Evolutionary conservation across 2,888 invertebrate species (phyloP).

Genomic region (Brachypalpus laphriformis): DNA sequence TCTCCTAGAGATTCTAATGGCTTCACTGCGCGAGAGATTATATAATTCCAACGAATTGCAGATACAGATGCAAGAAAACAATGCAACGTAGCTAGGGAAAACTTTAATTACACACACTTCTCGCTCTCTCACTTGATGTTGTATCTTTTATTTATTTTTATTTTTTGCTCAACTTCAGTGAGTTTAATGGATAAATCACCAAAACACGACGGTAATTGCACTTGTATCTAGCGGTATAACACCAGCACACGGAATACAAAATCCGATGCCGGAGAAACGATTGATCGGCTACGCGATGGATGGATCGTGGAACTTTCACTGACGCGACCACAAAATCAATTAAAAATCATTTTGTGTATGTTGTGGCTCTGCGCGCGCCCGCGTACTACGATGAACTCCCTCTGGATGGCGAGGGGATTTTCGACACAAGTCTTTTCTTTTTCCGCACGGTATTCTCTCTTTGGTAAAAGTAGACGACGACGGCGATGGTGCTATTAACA

Average conservation of each 20-base stretch:
- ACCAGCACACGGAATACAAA: slow-evolving; percentile 57
- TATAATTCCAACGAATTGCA: slow-evolving; percentile 46
- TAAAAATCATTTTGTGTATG: slow-evolving; percentile 71
- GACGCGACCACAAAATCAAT: slow-evolving; percentile 74
- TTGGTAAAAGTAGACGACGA: slow-evolving; percentile 46
- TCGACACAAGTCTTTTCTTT: slow-evolving; percentile 49
- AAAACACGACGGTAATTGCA: slow-evolving; percentile 67
- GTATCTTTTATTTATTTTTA: too few relatives aligned
- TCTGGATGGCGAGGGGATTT: slow-evolving; percentile 5
- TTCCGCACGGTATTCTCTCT: slow-evolving; percentile 31
- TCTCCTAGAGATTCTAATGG: slow-evolving; percentile 59
- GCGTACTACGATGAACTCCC: slow-evolving; percentile 13
- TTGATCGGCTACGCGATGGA: slow-evolving; percentile 63
- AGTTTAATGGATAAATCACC: slow-evolving; percentile 62
- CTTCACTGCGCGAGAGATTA: slow-evolving; percentile 49
- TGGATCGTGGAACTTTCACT: slow-evolving; percentile 71
- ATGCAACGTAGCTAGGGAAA: slow-evolving; percentile 64
- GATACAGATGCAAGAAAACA: slow-evolving; percentile 51
- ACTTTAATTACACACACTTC: slow-evolving; percentile 64
- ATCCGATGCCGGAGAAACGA: slow-evolving; percentile 62
- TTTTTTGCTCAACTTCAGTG: slow-evolving; percentile 32
- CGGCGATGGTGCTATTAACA: slow-evolving; percentile 24
- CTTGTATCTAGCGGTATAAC: slow-evolving; percentile 49
- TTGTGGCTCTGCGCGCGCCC: slow-evolving; percentile 29
- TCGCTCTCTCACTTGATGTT: not conserved